Conservation (phyloP, 2,888 invertebrate genomes). For the Pediacus dermestoides region DNA sequence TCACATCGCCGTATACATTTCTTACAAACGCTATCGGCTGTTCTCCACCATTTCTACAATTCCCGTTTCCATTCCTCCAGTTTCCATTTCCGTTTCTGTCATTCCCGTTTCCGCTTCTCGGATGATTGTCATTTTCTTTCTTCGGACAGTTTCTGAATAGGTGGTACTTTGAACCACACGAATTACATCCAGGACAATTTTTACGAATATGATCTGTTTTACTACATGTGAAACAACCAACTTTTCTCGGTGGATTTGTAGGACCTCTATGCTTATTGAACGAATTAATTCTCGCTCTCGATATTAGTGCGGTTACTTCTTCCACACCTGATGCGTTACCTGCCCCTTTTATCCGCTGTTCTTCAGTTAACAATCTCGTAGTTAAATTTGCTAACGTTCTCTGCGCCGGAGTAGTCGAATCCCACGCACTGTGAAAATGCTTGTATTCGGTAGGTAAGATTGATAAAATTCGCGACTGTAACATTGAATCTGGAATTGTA, state of each 20-base stretch:
- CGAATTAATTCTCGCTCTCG: constrained; percentile 6
- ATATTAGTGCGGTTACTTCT: not conserved
- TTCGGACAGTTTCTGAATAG: not conserved
- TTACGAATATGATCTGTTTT: constrained; percentile 14
- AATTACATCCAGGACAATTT: constrained; percentile 19
- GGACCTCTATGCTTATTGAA: not conserved
- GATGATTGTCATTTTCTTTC: too few relatives aligned
- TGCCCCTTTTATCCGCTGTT: constrained; percentile 3
- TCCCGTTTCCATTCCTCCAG: too few relatives aligned
- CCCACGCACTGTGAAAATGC: constrained; percentile 18
- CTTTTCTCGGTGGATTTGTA: too few relatives aligned
- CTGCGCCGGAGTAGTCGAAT: constrained; percentile 8
- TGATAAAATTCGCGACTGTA: constrained; percentile 22
- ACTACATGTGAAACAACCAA: constrained; percentile 19
- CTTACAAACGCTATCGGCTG: constrained; percentile 9
- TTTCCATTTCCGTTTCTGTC: too few relatives aligned
- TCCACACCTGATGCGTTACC: not conserved
- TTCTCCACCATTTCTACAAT: too few relatives aligned
- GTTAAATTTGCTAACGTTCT: constrained; percentile 13
- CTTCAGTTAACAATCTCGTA: constrained; percentile 12
- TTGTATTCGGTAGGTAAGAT: constrained; percentile 12
- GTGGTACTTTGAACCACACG: constrained; percentile 15
- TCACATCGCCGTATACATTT: too few relatives aligned
- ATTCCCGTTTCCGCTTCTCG: too few relatives aligned
- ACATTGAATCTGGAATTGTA: constrained; percentile 20